phyloP scores from a whole-genome alignment of 23 tunicate species.

The Trididemnum nubilum region DNA sequence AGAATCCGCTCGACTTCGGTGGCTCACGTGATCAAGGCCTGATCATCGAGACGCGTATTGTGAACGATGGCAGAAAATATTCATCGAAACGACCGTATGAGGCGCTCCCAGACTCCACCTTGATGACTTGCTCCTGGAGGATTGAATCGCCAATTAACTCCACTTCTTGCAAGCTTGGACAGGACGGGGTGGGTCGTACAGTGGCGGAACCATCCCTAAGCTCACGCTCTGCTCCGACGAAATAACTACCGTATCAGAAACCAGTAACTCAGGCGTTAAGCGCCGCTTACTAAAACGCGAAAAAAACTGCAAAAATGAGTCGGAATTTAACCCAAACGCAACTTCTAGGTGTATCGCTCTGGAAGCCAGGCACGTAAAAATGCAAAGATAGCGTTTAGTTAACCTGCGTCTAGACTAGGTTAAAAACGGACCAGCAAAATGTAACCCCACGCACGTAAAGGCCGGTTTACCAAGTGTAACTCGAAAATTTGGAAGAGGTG shows the following conservation, averaged over 20 bases:
- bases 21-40: neutral
- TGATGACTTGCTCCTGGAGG: slow-evolving; percentile 16
- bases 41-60: neutral
- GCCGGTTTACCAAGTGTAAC: neutral
- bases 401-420: too few relatives aligned
- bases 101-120: neutral
- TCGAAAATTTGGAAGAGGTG: neutral
- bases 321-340: too few relatives aligned
- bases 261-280: too few relatives aligned
- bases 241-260: neutral
- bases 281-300: too few relatives aligned
- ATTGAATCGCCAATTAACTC: slow-evolving; percentile 6
- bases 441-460: neutral
- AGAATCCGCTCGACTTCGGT: slow-evolving; percentile 23
- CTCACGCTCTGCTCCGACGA: slow-evolving; percentile 1
- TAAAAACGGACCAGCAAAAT: neutral
- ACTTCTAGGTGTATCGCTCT: slow-evolving; percentile 8
- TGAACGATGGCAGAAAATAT: neutral
- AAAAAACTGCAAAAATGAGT: too few relatives aligned
- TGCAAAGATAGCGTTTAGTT: slow-evolving; percentile 12
- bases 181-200: too few relatives aligned
- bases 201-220: too few relatives aligned
- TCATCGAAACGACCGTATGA: neutral
- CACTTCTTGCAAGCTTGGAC: too few relatives aligned
- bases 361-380: slow-evolving; percentile 14